Evolutionary conservation across 2,113 vertebrate genomes (phyloP).

Genomic region (Meriones unguiculatus): DNA sequence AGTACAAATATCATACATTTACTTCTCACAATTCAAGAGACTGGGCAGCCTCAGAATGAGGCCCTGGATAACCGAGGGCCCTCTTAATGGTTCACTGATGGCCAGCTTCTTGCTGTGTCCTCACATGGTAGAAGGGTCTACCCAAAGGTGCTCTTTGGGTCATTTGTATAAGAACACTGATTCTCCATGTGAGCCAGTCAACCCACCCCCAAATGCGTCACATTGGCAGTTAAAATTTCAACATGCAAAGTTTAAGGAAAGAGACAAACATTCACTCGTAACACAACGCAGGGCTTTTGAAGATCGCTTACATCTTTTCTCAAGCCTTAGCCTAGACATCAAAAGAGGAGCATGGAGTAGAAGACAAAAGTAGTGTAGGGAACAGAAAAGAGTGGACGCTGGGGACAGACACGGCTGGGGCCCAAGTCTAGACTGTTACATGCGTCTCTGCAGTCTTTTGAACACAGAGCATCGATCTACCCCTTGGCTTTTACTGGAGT

Average conservation of each 20-base stretch:
- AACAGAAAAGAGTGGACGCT: background rate
- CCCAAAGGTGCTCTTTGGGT: background rate
- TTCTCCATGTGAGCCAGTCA: background rate
- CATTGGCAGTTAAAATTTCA: background rate
- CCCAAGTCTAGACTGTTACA: background rate
- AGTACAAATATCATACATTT: background rate
- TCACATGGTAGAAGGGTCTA: background rate
- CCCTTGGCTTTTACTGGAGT: background rate
- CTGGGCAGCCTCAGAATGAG: background rate
- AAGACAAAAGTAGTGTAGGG: background rate
- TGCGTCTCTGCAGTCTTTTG: background rate
- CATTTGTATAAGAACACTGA: background rate
- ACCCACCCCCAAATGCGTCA: background rate
- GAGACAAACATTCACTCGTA: background rate
- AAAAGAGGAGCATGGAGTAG: background rate
- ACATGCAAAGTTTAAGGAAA: background rate
- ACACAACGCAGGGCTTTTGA: background rate
- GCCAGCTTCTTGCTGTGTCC: background rate
- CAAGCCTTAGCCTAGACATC: background rate
- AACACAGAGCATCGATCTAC: background rate
- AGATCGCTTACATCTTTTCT: background rate
- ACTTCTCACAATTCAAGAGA: background rate
- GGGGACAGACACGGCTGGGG: background rate
- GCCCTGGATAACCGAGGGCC: too few species aligned
- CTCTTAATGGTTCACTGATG: background rate